Evolutionary conservation across 2,113 vertebrate genomes (phyloP).

Genomic region (Apistogramma diplotaenia): DNA sequence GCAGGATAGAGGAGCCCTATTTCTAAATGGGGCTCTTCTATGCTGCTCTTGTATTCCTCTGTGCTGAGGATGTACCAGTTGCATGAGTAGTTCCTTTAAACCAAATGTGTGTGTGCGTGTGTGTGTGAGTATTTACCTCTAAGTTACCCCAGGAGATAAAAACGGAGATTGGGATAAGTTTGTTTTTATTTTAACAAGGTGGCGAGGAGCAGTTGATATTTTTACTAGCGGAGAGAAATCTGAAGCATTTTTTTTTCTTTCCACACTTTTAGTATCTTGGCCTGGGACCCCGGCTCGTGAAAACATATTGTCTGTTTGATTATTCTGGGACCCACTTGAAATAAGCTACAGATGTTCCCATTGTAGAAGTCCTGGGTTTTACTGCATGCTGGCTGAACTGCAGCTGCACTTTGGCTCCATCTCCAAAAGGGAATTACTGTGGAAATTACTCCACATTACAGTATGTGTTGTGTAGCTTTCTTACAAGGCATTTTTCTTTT

Average conservation of each 20-base stretch:
- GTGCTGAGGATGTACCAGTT: constrained; percentile 17
- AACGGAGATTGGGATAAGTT: constrained; percentile 25
- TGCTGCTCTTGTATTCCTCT: constrained; percentile 5
- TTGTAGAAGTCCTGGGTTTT: constrained; percentile 19
- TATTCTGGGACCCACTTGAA: constrained; percentile 41
- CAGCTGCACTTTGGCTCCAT: background rate
- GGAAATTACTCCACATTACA: background rate
- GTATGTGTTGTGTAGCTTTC: background rate
- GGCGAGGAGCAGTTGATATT: constrained; percentile 26
- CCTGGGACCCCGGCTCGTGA: constrained; percentile 40
- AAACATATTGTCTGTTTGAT: constrained; percentile 56
- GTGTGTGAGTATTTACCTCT: constrained; percentile 40
- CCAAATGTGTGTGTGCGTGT: background rate
- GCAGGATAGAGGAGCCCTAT: constrained; percentile 29
- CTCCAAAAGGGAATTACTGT: background rate
- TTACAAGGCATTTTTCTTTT: background rate
- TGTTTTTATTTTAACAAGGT: constrained; percentile 46
- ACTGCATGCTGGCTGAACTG: constrained; percentile 15
- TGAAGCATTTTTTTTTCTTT: background rate
- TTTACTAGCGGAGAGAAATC: constrained; percentile 31
- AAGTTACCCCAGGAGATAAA: constrained; percentile 45
- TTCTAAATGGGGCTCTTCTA: constrained; percentile 39
- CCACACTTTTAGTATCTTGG: constrained; percentile 43
- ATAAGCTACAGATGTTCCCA: constrained; percentile 44
- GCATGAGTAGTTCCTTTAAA: constrained; percentile 5